Evolutionary conservation across 1,140 invertebrate genomes (phyloP), one percentile per base, ranked within the genome.

Genomic region (Cherax destructor): DNA sequence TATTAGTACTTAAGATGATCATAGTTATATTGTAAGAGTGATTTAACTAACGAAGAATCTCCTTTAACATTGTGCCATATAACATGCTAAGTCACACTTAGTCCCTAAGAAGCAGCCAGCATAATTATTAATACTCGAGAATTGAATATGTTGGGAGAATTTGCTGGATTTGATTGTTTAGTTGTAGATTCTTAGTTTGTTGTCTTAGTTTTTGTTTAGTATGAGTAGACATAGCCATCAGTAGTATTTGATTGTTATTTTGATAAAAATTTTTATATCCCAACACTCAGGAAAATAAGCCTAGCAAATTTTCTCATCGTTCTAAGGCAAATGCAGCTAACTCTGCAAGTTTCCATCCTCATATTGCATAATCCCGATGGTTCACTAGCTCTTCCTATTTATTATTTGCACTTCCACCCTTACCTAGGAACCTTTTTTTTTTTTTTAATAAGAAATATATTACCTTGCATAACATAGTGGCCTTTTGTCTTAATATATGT

Each of bases 61-160:
- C 90, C 84, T 91, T 83, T 91, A 91, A 91, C 90, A 91, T 91
- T 91, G 90, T 91, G 90, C 90, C 90, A 91, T 91, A 91, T 91
- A 91, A 91, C 90, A 91, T 86, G 90, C 90, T 91, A 91, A 91
- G 90, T 91, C 90, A 91, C 90, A 91, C 90, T 83, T 91, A 91
- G 90, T 86, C 65, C 80, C 83, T 91, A 91, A 91, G 90, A 87
- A 87, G 90, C 90, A 72, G 90, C 85, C 84, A 91, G 90, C 90
- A 87, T 91, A 91, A 91, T 91, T 87, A 91, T 86, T 91, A 91
- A 91, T 91, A 91, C 90, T 91, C 90, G 79, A 74, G 85, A 91
- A 86, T 61, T 86, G 90, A 86, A 86, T 91, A 83, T 86, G 90
- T 86, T 91, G 90, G 78, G 90, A 91, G 85, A 87, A 91, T 91